These are phyloP conservation scores for Drosophila santomea DNA, from an alignment of 1,140 invertebrate species.

Conservation along the genomic window DNA sequence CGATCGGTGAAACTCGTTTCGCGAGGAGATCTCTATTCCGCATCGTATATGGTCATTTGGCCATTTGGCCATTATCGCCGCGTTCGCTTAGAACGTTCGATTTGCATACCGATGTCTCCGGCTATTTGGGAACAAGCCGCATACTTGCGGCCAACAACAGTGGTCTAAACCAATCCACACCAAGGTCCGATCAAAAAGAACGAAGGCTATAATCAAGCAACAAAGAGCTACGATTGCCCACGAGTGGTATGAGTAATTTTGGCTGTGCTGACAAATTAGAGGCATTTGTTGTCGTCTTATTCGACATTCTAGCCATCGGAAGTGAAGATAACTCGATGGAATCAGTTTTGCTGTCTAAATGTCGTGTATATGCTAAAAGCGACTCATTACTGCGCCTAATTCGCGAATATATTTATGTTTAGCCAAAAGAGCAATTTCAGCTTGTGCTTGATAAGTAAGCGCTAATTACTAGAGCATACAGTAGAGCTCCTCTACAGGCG, in stretches of 20 bases:
- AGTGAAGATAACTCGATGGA: not conserved
- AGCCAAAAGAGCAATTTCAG: not conserved
- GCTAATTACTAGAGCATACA: not conserved
- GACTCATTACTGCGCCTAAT: not conserved
- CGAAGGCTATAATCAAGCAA: constrained; percentile 62
- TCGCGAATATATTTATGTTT: not conserved
- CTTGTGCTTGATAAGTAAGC: not conserved
- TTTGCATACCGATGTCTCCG: constrained; percentile 65
- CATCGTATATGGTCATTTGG: constrained; percentile 75
- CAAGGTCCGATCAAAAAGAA: constrained; percentile 39
- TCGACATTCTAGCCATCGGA: not conserved
- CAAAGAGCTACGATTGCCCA: constrained; percentile 25
- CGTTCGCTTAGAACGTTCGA: constrained; percentile 60
- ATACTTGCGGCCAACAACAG: constrained; percentile 54
- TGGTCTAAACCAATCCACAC: constrained; percentile 25
- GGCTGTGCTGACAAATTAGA: constrained; percentile 22
- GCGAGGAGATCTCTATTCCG: constrained; percentile 21
- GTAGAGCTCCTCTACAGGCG: not conserved
- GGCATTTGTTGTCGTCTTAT: constrained; percentile 7
- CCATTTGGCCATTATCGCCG: constrained; percentile 70
- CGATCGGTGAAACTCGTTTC: constrained; percentile 49
- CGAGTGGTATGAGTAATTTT: constrained; percentile 43
- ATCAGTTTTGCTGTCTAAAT: not conserved
- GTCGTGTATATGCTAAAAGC: not conserved
- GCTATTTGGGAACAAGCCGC: constrained; percentile 42